Evolutionary conservation across 2,888 invertebrate genomes (phyloP).

Genomic region (Mesorhabditis spiculigera): DNA sequence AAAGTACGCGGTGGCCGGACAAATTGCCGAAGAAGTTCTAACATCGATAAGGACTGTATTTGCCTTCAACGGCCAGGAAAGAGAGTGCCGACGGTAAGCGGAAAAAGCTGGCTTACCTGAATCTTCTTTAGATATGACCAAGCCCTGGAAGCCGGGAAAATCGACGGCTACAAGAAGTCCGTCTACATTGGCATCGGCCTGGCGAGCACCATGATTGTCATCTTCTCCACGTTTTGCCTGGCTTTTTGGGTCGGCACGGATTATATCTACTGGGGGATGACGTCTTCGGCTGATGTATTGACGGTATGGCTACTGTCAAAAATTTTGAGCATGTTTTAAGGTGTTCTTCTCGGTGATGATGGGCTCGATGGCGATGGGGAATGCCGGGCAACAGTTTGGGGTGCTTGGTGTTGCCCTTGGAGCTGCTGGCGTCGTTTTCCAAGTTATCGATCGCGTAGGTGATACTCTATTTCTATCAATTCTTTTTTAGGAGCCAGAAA

Average conservation of each 20-base stretch:
- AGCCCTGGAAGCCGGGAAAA: conserved; percentile 30
- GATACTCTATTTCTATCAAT: background rate
- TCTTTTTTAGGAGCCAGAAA: conserved; percentile 15
- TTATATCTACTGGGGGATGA: conserved; percentile 26
- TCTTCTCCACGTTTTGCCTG: conserved; percentile 55
- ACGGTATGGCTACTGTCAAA: conserved; percentile 20
- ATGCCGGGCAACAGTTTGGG: conserved; percentile 77
- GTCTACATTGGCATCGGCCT: conserved; percentile 55
- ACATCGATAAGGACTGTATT: conserved; percentile 36
- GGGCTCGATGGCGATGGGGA: conserved; percentile 68
- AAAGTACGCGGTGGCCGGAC: conserved; percentile 36
- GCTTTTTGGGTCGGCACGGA: conserved; percentile 44
- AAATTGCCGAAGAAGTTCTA: conserved; percentile 36
- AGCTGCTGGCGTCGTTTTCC: conserved; percentile 68
- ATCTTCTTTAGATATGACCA: conserved; percentile 32
- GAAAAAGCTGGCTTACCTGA: too few species aligned
- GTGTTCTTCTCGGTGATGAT: conserved; percentile 62
- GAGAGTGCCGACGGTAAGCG: conserved; percentile 17
- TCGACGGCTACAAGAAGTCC: conserved; percentile 36
- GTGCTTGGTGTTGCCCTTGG: conserved; percentile 75
- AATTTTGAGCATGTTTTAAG: conserved; percentile 56
- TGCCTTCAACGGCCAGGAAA: conserved; percentile 38
- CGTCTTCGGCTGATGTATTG: conserved; percentile 29
- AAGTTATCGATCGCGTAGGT: conserved; percentile 61
- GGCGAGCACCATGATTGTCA: conserved; percentile 52